Evolutionary conservation across 2,888 invertebrate genomes (phyloP), one percentile per base, ranked within the genome.

Genomic region (Lasioglossum marginatum): DNA sequence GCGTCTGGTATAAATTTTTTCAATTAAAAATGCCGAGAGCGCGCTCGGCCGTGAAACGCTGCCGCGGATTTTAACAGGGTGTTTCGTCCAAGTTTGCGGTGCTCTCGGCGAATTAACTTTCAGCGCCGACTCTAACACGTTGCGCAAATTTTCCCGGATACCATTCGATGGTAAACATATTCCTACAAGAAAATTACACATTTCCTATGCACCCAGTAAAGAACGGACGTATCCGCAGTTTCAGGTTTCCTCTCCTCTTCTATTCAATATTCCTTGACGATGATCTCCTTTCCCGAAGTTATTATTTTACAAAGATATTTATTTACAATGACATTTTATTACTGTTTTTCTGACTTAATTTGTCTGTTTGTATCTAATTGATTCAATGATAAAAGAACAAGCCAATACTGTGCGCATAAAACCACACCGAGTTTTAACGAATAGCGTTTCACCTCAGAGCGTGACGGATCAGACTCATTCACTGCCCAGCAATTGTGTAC

Each of bases 11-110:
- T 81, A 86, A 77, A 86, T 82, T 73, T 86, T 79, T 81, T 77
- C 68, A 82, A 86, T 86, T 86, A 85, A 85, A 86, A 85, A 85
- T 85, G 34, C 81, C 86, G 40, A 66, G 72, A 14, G 72, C 43
- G 66, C 83, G 57, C 73, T 71, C 77, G 66, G 52, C 70, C 63
- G 82, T 73, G 57, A 52, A 34, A 23, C 48, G 48, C 74, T 60
- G 31, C 45, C 12, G 70, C 48, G 48, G n/a, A 63, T 63, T 81
- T 74, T 75, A 37, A 82, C 82, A n/a, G 81, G 74, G 82, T 52
- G 82, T 74, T 74, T 40, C 81, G 74, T 57, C 57, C 73, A 34
- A 66, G 43, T 43, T 73, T 52, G 31, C 63, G 82, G 19, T 16
- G 45, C n/a, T 60, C 63, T 60, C 74, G 4, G 48, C 68, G 77